A percentile compares a stretch with the other conserved stretches of the same genome.
Evolutionary conservation across 2,888 invertebrate genomes (phyloP).

Genomic region (Trimorus sp.): DNA sequence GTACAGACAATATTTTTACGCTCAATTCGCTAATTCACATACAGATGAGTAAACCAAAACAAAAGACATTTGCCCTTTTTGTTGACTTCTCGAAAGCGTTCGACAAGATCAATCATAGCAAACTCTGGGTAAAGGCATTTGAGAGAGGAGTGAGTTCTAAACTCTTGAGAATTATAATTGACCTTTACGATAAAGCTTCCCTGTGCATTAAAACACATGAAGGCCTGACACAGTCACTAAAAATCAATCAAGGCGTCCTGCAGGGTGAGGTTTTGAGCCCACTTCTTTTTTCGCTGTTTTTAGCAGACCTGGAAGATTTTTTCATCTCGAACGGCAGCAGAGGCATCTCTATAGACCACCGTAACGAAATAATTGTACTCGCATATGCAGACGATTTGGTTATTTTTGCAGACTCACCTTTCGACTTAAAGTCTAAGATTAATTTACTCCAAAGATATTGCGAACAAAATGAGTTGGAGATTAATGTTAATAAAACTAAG

Average conservation of each 20-base stretch:
- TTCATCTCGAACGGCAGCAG: background rate
- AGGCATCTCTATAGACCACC: conserved; percentile 12
- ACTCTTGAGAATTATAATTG: background rate
- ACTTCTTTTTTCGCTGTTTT: conserved; percentile 16
- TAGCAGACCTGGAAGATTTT: conserved; percentile 9
- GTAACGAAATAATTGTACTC: conserved; percentile 10
- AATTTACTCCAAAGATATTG: conserved; percentile 1
- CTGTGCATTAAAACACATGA: background rate
- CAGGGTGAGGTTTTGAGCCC: conserved; percentile 21
- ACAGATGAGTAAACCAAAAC: background rate
- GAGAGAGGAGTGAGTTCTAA: conserved; percentile 17
- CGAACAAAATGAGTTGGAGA: background rate
- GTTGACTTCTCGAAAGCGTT: conserved; percentile 30
- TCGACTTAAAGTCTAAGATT: conserved; percentile 15
- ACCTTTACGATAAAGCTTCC: conserved; percentile 9
- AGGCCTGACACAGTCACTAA: background rate
- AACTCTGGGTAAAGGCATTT: conserved; percentile 1
- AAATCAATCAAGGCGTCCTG: conserved; percentile 15
- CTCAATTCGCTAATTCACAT: conserved; percentile 21
- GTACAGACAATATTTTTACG: conserved; percentile 16
- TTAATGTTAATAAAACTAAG: conserved; percentile 26
- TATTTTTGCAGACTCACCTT: conserved; percentile 7
- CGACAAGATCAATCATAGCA: conserved; percentile 14
- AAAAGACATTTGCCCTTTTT: conserved; percentile 13
- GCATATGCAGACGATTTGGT: conserved; percentile 22